Evolutionary conservation across 2,113 vertebrate species (phyloP), one percentile per base, ranked within the genome.

Genomic region (Clinocottus analis): DNA sequence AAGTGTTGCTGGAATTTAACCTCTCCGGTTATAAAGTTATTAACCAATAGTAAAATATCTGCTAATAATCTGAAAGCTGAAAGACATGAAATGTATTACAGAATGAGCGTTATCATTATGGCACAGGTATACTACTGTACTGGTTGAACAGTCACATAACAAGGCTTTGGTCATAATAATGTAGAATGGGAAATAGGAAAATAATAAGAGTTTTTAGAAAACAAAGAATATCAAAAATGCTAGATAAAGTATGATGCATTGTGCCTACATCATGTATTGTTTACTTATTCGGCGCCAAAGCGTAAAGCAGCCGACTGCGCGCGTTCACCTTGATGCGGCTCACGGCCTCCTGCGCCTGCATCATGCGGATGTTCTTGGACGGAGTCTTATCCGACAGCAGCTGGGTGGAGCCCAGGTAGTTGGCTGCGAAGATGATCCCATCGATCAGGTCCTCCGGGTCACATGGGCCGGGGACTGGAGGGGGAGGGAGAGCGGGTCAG

Each of bases 401-500:
- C 79, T 99, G 98, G 71, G 97, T 99, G 14, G 97, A 99, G 80
- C 98, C 98, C 87, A 99, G 96, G 90, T 99, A 99, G 94, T 96
- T 98, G 80, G 98, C 98, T 61, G 98, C 98, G 90, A 99, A 99
- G 92, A 99, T 98, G 4, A 99, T 98, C 82, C 98, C 98, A 93
- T 98, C 97, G 0, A 99, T 99, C 88, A 99, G 94, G 91, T 99
- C 97, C 93, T 99, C 97, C 12, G 98, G 97, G 92, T 99, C 98
- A 31, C 98, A 99, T 4, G 98, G 98, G 85, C 98, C 98, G 70
- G 98, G 98, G 75, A 99, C 98, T 99, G 88, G 25, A 85, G 31
- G 51, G 39, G 39, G 39, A 35, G 33, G 14, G 23, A 2, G 0
- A 71, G 16, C 0, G 16, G 19, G 10, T 67, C 7, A 59, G n/a